Conservation (phyloP, 2,797 vertebrate genomes). For the Mormyrops attenuatus region DNA sequence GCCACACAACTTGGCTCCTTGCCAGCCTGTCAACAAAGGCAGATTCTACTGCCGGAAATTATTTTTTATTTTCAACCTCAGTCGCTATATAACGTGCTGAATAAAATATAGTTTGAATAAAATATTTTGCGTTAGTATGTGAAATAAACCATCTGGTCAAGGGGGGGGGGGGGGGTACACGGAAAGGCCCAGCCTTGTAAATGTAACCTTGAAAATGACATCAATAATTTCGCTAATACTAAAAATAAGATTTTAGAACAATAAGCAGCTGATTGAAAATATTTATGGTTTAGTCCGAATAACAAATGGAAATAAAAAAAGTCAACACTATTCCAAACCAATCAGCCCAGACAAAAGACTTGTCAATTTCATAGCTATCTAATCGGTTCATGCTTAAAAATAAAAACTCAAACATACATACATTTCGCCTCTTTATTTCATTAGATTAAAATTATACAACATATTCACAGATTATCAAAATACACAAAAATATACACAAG, state of each 20-base stretch:
- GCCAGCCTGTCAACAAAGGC: slow-evolving; percentile 9
- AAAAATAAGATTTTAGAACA: background rate
- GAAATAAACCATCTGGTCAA: background rate
- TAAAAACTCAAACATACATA: slow-evolving; percentile 22
- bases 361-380: background rate
- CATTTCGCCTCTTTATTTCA: slow-evolving; percentile 22
- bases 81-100: background rate
- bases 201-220: background rate
- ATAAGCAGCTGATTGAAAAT: background rate
- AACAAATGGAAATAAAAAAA: background rate
- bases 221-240: background rate
- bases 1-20: slow-evolving; percentile 19
- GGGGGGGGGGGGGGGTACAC: background rate
- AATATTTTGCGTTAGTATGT: background rate
- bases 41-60: background rate
- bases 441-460: slow-evolving; percentile 6
- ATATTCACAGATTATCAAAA: background rate
- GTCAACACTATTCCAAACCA: background rate
- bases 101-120: background rate
- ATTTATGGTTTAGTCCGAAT: background rate
- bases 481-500: background rate
- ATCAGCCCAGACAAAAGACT: background rate
- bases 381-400: background rate
- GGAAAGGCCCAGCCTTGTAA: background rate
- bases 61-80: background rate